phyloP scores from a whole-genome alignment of 1,140 invertebrate species.

The Halesus radiatus region DNA sequence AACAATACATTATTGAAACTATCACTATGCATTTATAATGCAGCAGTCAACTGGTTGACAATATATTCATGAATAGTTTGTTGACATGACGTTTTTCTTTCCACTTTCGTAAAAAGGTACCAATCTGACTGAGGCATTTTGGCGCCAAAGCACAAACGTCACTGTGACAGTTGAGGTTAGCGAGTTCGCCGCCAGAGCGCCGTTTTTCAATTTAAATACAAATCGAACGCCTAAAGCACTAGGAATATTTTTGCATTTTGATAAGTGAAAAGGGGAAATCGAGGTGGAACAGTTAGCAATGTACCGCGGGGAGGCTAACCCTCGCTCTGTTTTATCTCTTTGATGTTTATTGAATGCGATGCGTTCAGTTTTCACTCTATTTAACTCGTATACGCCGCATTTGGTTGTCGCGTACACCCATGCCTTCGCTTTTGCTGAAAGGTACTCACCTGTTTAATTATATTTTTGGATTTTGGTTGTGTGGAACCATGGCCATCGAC shows the following conservation, averaged over 20 bases:
- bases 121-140: conserved; percentile 22
- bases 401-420: neutral
- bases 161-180: conserved; percentile 29
- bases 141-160: conserved; percentile 45
- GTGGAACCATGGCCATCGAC: too few relatives aligned
- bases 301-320: conserved; percentile 1
- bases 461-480: too few relatives aligned
- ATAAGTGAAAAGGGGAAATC: conserved; percentile 52
- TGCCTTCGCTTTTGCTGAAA: too few relatives aligned
- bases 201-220: conserved; percentile 55
- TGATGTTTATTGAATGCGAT: conserved; percentile 56
- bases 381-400: conserved; percentile 50
- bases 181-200: conserved; percentile 36
- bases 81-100: neutral
- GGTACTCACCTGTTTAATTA: too few relatives aligned
- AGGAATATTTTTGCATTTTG: conserved; percentile 58
- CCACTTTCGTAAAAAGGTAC: conserved; percentile 27
- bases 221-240: conserved; percentile 56
- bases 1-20: too few relatives aligned
- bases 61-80: too few relatives aligned
- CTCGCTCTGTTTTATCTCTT: conserved; percentile 42
- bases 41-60: too few relatives aligned
- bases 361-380: conserved; percentile 56
- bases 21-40: too few relatives aligned
- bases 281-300: neutral